Evolutionary conservation across 2,113 vertebrate species (phyloP).

Genomic region (Periophthalmus modestus): DNA sequence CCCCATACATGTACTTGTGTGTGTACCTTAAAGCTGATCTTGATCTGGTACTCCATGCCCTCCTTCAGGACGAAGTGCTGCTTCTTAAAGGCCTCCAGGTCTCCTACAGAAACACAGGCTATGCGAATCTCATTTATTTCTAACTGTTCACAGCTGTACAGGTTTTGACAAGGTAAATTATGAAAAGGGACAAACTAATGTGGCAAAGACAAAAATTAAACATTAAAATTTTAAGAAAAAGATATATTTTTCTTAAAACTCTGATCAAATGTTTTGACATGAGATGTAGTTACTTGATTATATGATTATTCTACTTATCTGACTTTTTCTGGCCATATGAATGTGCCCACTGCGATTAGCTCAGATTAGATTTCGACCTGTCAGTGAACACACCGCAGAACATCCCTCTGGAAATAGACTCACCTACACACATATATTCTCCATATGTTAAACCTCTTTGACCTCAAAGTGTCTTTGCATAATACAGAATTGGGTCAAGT

Average conservation of each 20-base stretch:
- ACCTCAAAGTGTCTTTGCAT: neutral
- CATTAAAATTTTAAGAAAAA: no score
- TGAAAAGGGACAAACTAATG: no score
- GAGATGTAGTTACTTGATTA: no score
- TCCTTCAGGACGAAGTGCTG: constrained; percentile 89
- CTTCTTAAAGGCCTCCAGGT: constrained; percentile 89
- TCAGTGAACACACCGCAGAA: neutral
- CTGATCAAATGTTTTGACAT: no score
- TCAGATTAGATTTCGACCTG: neutral
- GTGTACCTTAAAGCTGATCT: constrained; percentile 92
- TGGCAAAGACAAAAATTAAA: no score
- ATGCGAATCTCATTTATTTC: no score
- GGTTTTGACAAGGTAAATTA: no score
- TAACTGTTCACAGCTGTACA: no score
- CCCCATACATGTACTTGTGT: neutral
- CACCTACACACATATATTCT: neutral
- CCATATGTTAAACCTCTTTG: neutral
- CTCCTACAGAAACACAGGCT: constrained; percentile 70
- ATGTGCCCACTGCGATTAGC: neutral
- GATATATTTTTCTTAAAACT: no score
- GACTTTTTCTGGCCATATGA: no score
- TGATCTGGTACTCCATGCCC: constrained; percentile 92
- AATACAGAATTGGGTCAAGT: neutral
- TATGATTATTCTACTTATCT: no score
- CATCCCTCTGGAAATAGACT: neutral